Evolutionary conservation across 1,140 invertebrate genomes (phyloP), one percentile per base, ranked within the genome.

Genomic region (Maniola jurtina): DNA sequence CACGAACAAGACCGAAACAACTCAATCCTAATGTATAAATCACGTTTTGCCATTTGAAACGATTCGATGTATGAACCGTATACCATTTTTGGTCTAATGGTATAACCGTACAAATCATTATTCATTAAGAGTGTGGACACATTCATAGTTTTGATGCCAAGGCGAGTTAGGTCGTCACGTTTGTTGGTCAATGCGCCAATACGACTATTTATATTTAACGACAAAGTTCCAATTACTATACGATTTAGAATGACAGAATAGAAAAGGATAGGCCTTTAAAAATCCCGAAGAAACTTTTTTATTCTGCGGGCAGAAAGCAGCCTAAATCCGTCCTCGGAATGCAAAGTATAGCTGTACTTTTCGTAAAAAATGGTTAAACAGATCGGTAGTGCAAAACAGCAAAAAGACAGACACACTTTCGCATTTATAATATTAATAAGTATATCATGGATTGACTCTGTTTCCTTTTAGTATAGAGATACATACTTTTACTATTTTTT

Each of bases 141-240:
- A 59, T 59, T 52, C 36, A 42, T 38, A 67, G 61, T 71, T 71
- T 71, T 67, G 66, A 71, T 71, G 69, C 60, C 69, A 71, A 71
- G 69, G 69, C 66, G 40, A 71, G 55, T 66, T 42, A 47, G 57
- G 8, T 13, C 55, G 55, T 57, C 55, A 57, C 55, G 55, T 57
- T 40, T 40, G 50, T 66, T 66, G 48, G 50, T 34, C 25, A 61
- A 66, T 42, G 50, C 38, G 62, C 50, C 48, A 61, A 55, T 34
- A 15, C 14, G 57, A 4, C 8, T 47, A 16, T 66, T 56, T 70
- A 47, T 35, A 57, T 16, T 38, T 9, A 10, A 38, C 55, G 55
- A 57, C 55, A 3, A 10, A 34, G 7, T 25, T 55, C 9, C 52
- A 25, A 34, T 6, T 11, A 34, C 10, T 25, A 8, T 55, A 55